Conservation (phyloP, 2,888 invertebrate genomes). For the Zele albiditarsus region DNA sequence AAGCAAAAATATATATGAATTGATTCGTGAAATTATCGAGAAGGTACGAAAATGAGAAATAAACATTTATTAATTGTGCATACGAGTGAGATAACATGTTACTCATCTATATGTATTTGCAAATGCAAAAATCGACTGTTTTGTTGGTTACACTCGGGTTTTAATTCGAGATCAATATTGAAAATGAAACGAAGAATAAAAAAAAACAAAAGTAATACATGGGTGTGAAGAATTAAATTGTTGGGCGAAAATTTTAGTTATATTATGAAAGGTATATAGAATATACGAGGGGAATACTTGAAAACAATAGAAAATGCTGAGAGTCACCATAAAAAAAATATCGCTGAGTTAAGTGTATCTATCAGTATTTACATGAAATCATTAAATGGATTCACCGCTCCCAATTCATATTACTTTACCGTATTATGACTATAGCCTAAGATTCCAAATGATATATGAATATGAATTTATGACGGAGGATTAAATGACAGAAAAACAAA, state of each 20-base stretch:
- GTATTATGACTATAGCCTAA: conserved; percentile 34
- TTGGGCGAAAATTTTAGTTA: background rate
- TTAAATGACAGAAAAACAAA: background rate
- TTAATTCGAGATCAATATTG: conserved; percentile 26
- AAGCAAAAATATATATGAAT: background rate
- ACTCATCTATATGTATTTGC: background rate
- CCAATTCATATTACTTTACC: conserved; percentile 45
- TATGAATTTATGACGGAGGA: conserved; percentile 6
- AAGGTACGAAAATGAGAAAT: too few relatives aligned
- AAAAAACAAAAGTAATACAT: conserved; percentile 34
- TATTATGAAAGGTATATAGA: background rate
- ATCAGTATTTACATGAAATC: conserved; percentile 66
- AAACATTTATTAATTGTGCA: too few relatives aligned
- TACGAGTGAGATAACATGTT: background rate
- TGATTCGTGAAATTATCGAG: background rate
- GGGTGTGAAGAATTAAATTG: background rate
- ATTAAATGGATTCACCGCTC: conserved; percentile 43
- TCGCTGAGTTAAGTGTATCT: conserved; percentile 54
- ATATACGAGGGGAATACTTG: conserved; percentile 16
- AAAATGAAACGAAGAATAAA: conserved; percentile 60
- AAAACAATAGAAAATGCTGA: conserved; percentile 33
- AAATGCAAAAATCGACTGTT: too few relatives aligned
- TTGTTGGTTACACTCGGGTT: background rate
- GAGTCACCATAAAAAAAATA: conserved; percentile 33
- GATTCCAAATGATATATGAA: background rate